phyloP scores from a whole-genome alignment of 2,113 vertebrate genomes.

The Lepus europaeus region DNA sequence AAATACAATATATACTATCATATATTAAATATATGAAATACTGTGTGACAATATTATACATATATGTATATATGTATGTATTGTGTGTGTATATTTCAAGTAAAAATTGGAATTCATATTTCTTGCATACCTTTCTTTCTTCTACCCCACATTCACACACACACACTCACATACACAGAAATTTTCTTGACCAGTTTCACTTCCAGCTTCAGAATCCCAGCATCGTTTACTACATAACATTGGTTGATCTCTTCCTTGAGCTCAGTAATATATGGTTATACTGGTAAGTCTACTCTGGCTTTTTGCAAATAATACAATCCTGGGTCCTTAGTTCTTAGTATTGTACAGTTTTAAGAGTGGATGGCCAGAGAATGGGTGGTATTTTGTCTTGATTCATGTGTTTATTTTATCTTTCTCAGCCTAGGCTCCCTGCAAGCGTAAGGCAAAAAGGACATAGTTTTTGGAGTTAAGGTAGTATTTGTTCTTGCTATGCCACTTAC shows the following conservation, averaged over 20 bases:
- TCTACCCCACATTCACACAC: neutral
- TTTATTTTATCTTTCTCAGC: neutral
- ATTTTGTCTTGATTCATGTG: neutral
- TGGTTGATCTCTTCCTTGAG: neutral
- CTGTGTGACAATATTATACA: neutral
- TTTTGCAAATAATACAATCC: neutral
- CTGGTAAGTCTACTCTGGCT: neutral
- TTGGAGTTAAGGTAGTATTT: neutral
- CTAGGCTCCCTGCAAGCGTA: neutral
- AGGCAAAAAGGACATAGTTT: neutral
- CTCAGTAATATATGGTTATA: neutral
- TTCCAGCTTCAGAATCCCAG: neutral
- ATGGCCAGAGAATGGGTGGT: neutral
- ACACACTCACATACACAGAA: neutral
- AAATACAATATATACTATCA: neutral
- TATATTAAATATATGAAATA: neutral
- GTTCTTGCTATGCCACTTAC: neutral
- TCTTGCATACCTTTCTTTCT: neutral
- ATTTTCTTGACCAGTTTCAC: neutral
- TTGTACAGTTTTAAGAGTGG: neutral
- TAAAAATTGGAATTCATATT: neutral
- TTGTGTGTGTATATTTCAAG: neutral
- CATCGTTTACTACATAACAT: neutral
- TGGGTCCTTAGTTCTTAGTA: neutral
- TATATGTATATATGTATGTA: neutral